Evolutionary conservation across 1,140 invertebrate genomes (phyloP), one percentile per base, ranked within the genome.

Genomic region (Tribolium madens): DNA sequence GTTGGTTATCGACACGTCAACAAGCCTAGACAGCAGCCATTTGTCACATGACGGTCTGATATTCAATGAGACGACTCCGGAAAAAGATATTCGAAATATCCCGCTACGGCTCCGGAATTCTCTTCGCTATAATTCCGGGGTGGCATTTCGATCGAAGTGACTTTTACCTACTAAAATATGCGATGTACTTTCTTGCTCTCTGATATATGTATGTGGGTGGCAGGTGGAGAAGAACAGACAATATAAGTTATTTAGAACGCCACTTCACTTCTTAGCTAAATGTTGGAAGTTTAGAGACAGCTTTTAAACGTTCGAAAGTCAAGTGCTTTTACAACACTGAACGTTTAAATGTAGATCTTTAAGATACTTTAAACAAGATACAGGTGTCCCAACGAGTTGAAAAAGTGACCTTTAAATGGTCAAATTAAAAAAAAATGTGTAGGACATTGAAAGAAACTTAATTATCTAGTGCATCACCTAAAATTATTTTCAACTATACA

Each of bases 11-110:
- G 70, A 52, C 70, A 33, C 47, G 47, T 73, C 70, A 73, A 73
- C 36, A 74, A 64, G 73, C 52, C 21, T 15, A 46, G 73, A 74
- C 73, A 64, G 50, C 50, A 57, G 26, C 36, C 73, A 74, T 74
- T 74, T 74, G 53, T 69, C 74, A 68, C 47, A 60, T 64, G 70
- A 77, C 52, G 70, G 46, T 57, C 46, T 70, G 42, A 77, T 77
- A 77, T 77, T 77, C 76, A 77, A 77, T 77, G 76, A 77, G 70
- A 69, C 69, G 70, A 60, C 76, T 52, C 14, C 76, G 69, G 70
- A 77, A 77, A 76, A 77, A 77, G 69, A 77, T 77, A 77, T 77
- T 77, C 72, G 69, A 77, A 77, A 77, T 77, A 77, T 77, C 60
- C 60, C 76, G 60, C 33, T 36, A 73, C 70, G 12, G 57, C 57